Base-by-base conservation (phyloP, 2,113 vertebrate genomes). In the Eudyptes chrysolophus region DNA sequence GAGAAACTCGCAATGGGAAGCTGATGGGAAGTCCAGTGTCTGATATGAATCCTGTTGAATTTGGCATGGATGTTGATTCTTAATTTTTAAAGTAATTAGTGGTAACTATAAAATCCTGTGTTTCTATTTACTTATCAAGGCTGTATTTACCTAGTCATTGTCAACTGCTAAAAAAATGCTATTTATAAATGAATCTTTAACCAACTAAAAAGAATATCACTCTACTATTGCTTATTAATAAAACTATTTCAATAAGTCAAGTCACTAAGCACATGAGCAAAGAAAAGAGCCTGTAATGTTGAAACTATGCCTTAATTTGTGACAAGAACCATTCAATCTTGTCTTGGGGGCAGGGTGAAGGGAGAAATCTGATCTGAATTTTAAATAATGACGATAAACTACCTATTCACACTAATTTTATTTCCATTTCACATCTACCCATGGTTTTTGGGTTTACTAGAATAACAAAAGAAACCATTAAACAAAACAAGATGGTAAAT, bases 361-460 rank as follows among this genome's bases (percentile, higher is more conserved):
- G 12, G 10, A 90, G 38, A 88, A 80, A 90, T 70, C 85, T 87
- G 80, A 82, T 49, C 34, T 90, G 91, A 92, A 97, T 94, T 89
- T 79, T 70, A 80, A 60, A 42, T 42, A 42, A 42, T 42, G 17
- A 34, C 36, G 26, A 58, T 16, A 80, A 66, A 52, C 57, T 69
- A 66, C 38, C 27, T 61, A 14, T 34, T 84, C 71, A 44, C n/a
- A 27, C 4, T 51, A 30, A 62, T 85, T 54, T 94, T 80, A 84
- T 49, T 93, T 80, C 55, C 64, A 29, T 87, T 95, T 88, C 0
- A 0, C 21, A 65, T 66, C 49, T 60, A 77, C 24, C 14, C 26
- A 38, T 76, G 17, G 24, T 84, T 57, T 18, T 13, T 48, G 4
- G 30, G 27, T 83, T 49, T 87, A 29, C 6, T 30, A 34, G 42